A percentile compares a stretch with the other conserved stretches of the same genome.
phyloP scores from a whole-genome alignment of 2,888 invertebrate species.

The Baccha elongata region DNA sequence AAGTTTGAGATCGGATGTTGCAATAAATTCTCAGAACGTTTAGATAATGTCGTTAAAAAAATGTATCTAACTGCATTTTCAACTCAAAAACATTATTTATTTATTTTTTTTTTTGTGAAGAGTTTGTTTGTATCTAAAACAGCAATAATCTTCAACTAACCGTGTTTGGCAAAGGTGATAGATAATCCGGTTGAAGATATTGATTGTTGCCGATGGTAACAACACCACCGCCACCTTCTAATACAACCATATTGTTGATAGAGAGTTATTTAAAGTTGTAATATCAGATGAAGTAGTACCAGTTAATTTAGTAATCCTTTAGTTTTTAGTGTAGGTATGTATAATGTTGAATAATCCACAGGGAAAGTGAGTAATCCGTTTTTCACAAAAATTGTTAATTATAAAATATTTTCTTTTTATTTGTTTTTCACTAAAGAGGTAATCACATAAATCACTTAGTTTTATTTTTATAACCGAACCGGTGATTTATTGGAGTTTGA shows the following conservation, averaged over 20 bases:
- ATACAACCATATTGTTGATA: slow-evolving; percentile 88
- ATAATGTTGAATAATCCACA: slow-evolving; percentile 51
- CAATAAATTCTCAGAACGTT: no score
- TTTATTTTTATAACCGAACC: slow-evolving; percentile 52
- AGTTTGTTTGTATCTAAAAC: slow-evolving; percentile 32
- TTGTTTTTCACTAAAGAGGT: slow-evolving; percentile 31
- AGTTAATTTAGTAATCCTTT: slow-evolving; percentile 57
- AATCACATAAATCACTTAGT: slow-evolving; percentile 53
- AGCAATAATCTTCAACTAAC: slow-evolving; percentile 86
- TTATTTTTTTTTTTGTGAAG: neutral
- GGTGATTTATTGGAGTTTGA: slow-evolving; percentile 20
- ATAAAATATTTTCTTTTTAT: slow-evolving; percentile 23
- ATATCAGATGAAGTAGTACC: slow-evolving; percentile 17
- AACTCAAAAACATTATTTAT: slow-evolving; percentile 1
- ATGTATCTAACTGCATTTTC: neutral
- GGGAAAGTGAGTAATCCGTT: slow-evolving; percentile 51
- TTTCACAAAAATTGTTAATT: slow-evolving; percentile 14
- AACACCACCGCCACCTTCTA: slow-evolving; percentile 95
- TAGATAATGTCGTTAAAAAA: no score
- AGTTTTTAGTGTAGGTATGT: slow-evolving; percentile 1
- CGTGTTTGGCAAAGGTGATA: slow-evolving; percentile 96
- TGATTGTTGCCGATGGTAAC: slow-evolving; percentile 95
- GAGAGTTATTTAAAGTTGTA: slow-evolving; percentile 41
- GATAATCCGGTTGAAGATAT: slow-evolving; percentile 97
- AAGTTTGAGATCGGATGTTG: no score